These are phyloP conservation scores for Pangasius larnaudii DNA, from an alignment of 2,797 vertebrate genomes.

Conservation along the genomic window DNA sequence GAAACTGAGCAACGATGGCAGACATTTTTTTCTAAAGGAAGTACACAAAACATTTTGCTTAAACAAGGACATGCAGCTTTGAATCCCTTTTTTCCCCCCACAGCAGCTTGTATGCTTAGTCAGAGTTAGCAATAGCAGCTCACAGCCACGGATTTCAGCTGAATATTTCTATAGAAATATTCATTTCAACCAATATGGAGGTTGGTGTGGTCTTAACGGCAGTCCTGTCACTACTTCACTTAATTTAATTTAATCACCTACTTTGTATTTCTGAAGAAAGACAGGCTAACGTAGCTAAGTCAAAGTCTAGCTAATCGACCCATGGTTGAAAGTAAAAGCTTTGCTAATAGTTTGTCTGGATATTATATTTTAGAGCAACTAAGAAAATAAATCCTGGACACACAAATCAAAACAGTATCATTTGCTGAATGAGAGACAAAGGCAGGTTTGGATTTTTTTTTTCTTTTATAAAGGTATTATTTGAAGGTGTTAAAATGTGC, in stretches of 20 bases:
- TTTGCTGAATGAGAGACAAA: background rate
- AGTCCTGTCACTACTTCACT: background rate
- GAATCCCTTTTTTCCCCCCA: background rate
- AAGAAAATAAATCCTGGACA: background rate
- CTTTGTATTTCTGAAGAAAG: background rate
- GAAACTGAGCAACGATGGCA: slow-evolving; percentile 20
- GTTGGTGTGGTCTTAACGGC: background rate
- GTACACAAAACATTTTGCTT: slow-evolving; percentile 14
- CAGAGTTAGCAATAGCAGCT: background rate
- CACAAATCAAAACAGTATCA: background rate
- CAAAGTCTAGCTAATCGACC: background rate
- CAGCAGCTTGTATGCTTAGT: background rate
- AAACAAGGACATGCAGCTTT: slow-evolving; percentile 7
- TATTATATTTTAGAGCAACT: background rate
- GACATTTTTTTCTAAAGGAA: slow-evolving; percentile 1
- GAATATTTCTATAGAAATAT: background rate
- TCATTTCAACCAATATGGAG: background rate
- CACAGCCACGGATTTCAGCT: background rate
- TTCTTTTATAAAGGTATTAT: background rate
- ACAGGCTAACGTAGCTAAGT: too few species aligned
- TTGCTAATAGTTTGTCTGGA: background rate
- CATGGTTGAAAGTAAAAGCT: background rate
- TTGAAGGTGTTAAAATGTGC: background rate
- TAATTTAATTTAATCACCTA: background rate
- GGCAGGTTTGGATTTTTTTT: too few species aligned